phyloP scores from a whole-genome alignment of 2,888 invertebrate genomes.

The Blera fallax region DNA sequence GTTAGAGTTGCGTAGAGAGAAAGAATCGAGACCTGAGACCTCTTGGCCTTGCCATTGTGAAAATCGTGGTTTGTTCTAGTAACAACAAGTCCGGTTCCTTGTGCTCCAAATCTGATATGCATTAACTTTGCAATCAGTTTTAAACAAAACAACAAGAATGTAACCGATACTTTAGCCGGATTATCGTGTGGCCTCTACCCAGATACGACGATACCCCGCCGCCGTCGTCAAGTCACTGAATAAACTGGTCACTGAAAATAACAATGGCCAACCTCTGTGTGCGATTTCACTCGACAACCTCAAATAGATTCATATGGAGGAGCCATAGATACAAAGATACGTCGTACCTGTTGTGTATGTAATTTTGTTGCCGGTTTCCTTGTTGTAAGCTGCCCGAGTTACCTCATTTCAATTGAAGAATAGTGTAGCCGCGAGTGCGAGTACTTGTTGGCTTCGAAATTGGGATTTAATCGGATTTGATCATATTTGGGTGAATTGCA shows the following conservation, averaged over 20 bases:
- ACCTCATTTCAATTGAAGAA: slow-evolving; percentile 30
- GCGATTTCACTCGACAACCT: slow-evolving; percentile 44
- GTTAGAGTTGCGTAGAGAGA: not conserved
- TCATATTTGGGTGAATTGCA: slow-evolving; percentile 36
- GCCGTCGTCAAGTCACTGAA: slow-evolving; percentile 25
- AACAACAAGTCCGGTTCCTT: slow-evolving; percentile 44
- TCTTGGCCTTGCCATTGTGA: slow-evolving; percentile 25
- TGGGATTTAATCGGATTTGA: slow-evolving; percentile 32
- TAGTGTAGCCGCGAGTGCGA: not conserved
- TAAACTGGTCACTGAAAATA: slow-evolving; percentile 39
- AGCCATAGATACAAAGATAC: slow-evolving; percentile 5
- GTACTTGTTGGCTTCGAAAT: slow-evolving; percentile 15
- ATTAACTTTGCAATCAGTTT: slow-evolving; percentile 31
- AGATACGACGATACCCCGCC: slow-evolving; percentile 20
- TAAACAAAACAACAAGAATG: not conserved
- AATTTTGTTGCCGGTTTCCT: slow-evolving; percentile 39
- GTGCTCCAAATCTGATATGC: slow-evolving; percentile 36
- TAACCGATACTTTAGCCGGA: slow-evolving; percentile 47
- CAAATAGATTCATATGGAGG: slow-evolving; percentile 16
- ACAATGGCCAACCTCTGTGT: slow-evolving; percentile 40
- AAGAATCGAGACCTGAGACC: slow-evolving; percentile 14
- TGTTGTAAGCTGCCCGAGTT: slow-evolving; percentile 35
- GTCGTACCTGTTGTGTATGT: not conserved
- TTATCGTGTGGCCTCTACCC: slow-evolving; percentile 57
- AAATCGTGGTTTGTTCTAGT: slow-evolving; percentile 17